A percentile compares a stretch with the other conserved stretches of the same genome.
Evolutionary conservation across 2,888 invertebrate species (phyloP).

Genomic region (Stegophylla sp.): DNA sequence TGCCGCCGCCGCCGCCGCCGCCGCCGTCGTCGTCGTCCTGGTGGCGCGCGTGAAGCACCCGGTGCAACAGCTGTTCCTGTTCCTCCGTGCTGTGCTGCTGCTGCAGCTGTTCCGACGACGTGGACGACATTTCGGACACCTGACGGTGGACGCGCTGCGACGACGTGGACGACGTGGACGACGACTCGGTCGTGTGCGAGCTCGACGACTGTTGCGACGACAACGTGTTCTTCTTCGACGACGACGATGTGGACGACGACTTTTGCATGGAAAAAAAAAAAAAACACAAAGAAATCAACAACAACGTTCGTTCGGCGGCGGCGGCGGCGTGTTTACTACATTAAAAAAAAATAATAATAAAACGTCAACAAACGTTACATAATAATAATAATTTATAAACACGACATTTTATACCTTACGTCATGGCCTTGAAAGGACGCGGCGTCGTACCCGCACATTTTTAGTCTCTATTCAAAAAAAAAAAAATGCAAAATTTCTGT

Average conservation of each 20-base stretch:
- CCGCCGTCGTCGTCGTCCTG: slow-evolving; percentile 74
- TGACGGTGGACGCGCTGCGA: slow-evolving; percentile 68
- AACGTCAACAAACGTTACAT: too few relatives aligned
- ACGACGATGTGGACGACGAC: not conserved
- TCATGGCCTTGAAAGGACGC: too few relatives aligned
- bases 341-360: too few relatives aligned
- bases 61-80: slow-evolving; percentile 49
- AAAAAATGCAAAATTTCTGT: too few relatives aligned
- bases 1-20: slow-evolving; percentile 63
- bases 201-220: not conserved
- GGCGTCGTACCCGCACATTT: too few relatives aligned
- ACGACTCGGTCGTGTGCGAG: slow-evolving; percentile 68
- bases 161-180: slow-evolving; percentile 71
- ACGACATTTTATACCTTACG: too few relatives aligned
- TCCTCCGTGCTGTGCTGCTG: slow-evolving; percentile 61
- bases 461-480: too few relatives aligned
- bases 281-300: too few relatives aligned
- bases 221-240: slow-evolving; percentile 31
- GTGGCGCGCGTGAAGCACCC: slow-evolving; percentile 68
- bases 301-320: too few relatives aligned
- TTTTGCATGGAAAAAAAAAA: too few relatives aligned
- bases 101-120: slow-evolving; percentile 65
- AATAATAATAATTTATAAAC: too few relatives aligned
- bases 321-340: too few relatives aligned
- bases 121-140: slow-evolving; percentile 78